Base-by-base conservation (phyloP, 2,113 vertebrate genomes). In the Thamnaconus septentrionalis region DNA sequence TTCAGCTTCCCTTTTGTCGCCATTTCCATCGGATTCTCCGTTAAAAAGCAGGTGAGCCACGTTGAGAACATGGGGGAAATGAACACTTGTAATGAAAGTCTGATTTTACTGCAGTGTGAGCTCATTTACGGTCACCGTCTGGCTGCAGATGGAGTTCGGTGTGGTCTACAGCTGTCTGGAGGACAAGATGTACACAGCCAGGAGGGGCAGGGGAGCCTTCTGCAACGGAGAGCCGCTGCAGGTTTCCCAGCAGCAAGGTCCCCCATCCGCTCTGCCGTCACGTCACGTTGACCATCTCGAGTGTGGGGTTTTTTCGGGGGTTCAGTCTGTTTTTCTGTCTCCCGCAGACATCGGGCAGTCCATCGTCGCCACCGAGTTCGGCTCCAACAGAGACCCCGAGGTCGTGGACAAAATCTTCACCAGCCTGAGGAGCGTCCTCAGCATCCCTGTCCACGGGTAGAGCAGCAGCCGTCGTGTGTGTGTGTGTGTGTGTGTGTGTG, bases 91-190 rank as follows among this genome's bases (percentile, higher is more conserved):
- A 45, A 5, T 6, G 44, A 1, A 31, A 31, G 18, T 31, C 18
- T 31, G 18, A 31, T 31, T 31, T 31, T 31, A 31, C 18, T 31
- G 18, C 18, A 2, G 18, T 53, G 3, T 3, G 5, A 6, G 49
- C 3, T 18, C 4, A n/a, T 4, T 2, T 11, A 10, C 11, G 3
- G 47, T 8, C 4, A 52, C n/a, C 49, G 5, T 0, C 5, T 4
- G 50, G 7, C n/a, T 70, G 9, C 84, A 98, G 97, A 84, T 95
- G 50, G 94, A 98, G 82, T 95, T 98, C 73, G 97, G 95, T 1
- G 90, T 99, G 61, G 95, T 99, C 0, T 98, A 95, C 73, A 99
- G 97, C 56, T 98, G 95, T 78, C 5, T 98, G 39, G 96, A 98
- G 61, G 96, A 98, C 58, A 97, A 98, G 81, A 97, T 99, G 97